These are phyloP conservation scores for Rhopalosiphum maidis DNA, from an alignment of 1,140 invertebrate species.

Conservation along the genomic window DNA sequence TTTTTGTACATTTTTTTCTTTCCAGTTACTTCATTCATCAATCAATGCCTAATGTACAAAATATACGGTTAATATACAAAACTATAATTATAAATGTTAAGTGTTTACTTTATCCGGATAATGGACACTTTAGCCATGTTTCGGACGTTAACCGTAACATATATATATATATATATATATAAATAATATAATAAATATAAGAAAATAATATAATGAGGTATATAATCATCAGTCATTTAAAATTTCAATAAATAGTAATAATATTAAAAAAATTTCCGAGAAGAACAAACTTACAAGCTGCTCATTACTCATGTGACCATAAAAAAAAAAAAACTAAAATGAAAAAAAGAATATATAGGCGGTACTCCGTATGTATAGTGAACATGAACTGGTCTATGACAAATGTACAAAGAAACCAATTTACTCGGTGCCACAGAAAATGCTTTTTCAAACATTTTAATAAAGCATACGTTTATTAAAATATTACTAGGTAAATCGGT, in stretches of 20 bases:
- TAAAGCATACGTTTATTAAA: slow-evolving; percentile 22
- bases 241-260: neutral
- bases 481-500: slow-evolving; percentile 12
- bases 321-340: neutral
- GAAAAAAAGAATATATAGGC: neutral
- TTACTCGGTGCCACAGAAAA: slow-evolving; percentile 4
- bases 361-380: neutral
- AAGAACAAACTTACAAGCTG: neutral
- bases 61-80: no score
- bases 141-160: no score
- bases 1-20: no score
- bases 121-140: no score
- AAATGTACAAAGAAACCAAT: slow-evolving; percentile 31
- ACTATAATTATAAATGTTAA: no score
- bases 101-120: no score
- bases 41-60: no score
- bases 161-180: no score
- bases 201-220: neutral
- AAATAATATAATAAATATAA: no score
- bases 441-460: slow-evolving; percentile 16
- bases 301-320: neutral
- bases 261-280: neutral
- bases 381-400: slow-evolving; percentile 2
- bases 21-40: no score
- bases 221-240: neutral